Evolutionary conservation across 2,797 vertebrate species (phyloP), one percentile per base, ranked within the genome.

Genomic region (Phataginus tetradactyla): DNA sequence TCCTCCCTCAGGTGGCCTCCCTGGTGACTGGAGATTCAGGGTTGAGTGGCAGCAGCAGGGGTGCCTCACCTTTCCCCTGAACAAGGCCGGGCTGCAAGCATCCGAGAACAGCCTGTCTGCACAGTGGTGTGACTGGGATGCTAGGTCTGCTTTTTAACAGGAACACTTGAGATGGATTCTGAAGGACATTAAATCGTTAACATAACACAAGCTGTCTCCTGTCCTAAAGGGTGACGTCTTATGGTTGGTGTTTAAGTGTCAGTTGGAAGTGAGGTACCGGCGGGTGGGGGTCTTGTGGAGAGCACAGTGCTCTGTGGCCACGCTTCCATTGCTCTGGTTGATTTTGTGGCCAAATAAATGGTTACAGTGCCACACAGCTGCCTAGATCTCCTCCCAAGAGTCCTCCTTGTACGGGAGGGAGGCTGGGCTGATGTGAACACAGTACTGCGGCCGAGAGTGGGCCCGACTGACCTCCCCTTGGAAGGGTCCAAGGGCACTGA

Each of bases 171-270:
- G 4, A 39, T 11, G 53, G 77, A 27, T 49, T 59, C 23, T 27
- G 23, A 45, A 34, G 79, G 53, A 4, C n/a, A 5, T 42, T 32
- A 15, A 27, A 0, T 7, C 20, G 4, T 4, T 42, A 45, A 5
- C 1, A 0, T 61, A 7, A 72, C 7, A 3, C 5, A 0, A 12
- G 5, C 13, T 7, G 20, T 4, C 37, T 37, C 10, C 3, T 4
- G 61, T 49, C 34, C 37, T 86, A 10, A 32, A 11, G 55, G 23
- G 6, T 2, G 6, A 80, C 25, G 5, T 14, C 4, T 86, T 18
- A 45, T 9, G 27, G 25, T n/a, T 32, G 6, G 49, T 61, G 4
- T 4, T 61, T 49, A 39, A 34, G 34, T 63, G 1, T 14, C 21
- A 45, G 34, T 34, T 37, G 7, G 32, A 12, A 87, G 37, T n/a